phyloP scores from a whole-genome alignment of 1,140 invertebrate species.

The Formica selysi region DNA sequence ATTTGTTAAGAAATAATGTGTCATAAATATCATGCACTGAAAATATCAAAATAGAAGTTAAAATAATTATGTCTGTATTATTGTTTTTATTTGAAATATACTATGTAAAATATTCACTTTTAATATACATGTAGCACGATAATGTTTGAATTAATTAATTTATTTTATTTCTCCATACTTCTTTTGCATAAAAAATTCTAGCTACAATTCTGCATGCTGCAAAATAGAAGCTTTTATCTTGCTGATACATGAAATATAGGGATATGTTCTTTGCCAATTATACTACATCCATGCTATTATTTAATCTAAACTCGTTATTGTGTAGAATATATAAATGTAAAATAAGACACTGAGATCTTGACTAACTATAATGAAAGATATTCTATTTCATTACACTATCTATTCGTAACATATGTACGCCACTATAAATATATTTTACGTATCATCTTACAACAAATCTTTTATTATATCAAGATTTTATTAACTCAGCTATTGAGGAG shows the following conservation, averaged over 20 bases:
- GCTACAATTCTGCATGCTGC: too few relatives aligned
- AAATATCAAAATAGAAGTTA: too few relatives aligned
- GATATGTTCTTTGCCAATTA: background rate
- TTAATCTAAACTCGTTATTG: background rate
- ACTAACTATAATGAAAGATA: background rate
- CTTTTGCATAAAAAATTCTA: too few relatives aligned
- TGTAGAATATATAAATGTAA: conserved; percentile 4
- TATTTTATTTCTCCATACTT: too few relatives aligned
- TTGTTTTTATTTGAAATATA: background rate
- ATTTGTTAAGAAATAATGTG: too few relatives aligned
- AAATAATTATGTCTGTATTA: background rate
- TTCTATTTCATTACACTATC: background rate
- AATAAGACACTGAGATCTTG: conserved; percentile 20
- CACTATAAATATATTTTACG: background rate
- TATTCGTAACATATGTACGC: background rate
- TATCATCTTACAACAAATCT: background rate
- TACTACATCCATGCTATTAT: background rate
- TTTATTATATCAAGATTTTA: too few relatives aligned
- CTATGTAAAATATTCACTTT: too few relatives aligned
- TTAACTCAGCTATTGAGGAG: too few relatives aligned
- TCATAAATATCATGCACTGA: too few relatives aligned
- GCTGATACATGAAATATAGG: background rate
- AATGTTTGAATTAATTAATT: too few relatives aligned
- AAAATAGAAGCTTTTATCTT: too few relatives aligned
- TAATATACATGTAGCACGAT: too few relatives aligned